A percentile compares a stretch with the other conserved stretches of the same genome.
phyloP scores from a whole-genome alignment of 2,797 vertebrate species.

The Podarcis lilfordi region DNA sequence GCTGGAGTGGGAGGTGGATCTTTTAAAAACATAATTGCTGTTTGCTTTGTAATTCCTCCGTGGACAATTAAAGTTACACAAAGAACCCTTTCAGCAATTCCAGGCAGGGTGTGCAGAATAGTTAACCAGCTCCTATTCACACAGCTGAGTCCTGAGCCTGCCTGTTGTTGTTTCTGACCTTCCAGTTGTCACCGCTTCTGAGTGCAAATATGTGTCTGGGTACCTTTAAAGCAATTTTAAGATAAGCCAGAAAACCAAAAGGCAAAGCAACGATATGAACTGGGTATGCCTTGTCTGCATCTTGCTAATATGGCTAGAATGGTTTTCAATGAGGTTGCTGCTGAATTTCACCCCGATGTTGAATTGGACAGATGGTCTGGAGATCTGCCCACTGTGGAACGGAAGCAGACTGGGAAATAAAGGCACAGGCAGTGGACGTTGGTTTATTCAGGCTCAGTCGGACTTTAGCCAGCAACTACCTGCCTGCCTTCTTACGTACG shows the following conservation, averaged over 20 bases:
- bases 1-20: slow-evolving; percentile 15
- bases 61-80: slow-evolving; percentile 67
- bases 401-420: neutral
- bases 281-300: neutral
- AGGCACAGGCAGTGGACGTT: too few species aligned
- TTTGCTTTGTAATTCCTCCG: slow-evolving; percentile 72
- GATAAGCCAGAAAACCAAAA: neutral
- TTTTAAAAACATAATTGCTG: slow-evolving; percentile 66
- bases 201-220: neutral
- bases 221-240: neutral
- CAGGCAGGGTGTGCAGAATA: neutral
- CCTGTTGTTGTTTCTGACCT: neutral
- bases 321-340: neutral
- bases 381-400: neutral
- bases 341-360: neutral
- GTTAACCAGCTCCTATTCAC: slow-evolving; percentile 8
- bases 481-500: too few species aligned
- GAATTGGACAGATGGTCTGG: neutral
- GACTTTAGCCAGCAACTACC: too few species aligned
- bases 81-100: slow-evolving; percentile 10
- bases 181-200: neutral
- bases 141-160: neutral
- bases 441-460: too few species aligned
- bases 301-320: neutral
- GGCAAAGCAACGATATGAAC: neutral